These are phyloP conservation scores for Argyrosomus japonicus DNA, from an alignment of 2,113 vertebrate species.

Conservation along the genomic window DNA sequence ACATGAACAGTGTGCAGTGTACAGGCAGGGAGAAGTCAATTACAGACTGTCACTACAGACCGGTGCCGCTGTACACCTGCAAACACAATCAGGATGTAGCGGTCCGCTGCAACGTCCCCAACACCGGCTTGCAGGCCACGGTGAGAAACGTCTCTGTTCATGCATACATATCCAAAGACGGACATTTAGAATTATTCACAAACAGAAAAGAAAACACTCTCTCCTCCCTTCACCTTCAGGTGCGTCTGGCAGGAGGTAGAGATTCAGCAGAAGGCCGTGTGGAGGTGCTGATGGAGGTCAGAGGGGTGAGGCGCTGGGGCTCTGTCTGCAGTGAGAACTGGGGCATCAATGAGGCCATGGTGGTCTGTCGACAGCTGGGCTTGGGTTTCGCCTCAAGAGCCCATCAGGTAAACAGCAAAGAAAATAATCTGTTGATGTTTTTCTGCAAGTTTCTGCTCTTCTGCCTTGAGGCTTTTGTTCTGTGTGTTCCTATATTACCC, in stretches of 20 bases:
- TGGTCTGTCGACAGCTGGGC: slow-evolving; percentile 93
- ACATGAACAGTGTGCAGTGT: slow-evolving; percentile 92
- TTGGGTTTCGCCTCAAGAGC: slow-evolving; percentile 91
- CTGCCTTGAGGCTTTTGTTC: slow-evolving; percentile 20
- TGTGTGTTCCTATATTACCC: slow-evolving; percentile 17
- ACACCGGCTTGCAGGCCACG: slow-evolving; percentile 85
- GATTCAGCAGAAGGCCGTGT: slow-evolving; percentile 89
- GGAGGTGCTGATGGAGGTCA: slow-evolving; percentile 90
- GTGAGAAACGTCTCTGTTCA: slow-evolving; percentile 75
- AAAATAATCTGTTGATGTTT: background rate
- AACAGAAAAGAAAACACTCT: background rate
- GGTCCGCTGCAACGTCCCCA: slow-evolving; percentile 92
- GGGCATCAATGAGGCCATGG: slow-evolving; percentile 96
- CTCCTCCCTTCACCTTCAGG: slow-evolving; percentile 74
- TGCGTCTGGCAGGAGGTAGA: slow-evolving; percentile 92
- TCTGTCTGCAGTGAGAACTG: slow-evolving; percentile 93
- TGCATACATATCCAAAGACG: background rate
- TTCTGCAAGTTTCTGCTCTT: slow-evolving; percentile 6
- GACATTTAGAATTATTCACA: background rate
- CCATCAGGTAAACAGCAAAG: slow-evolving; percentile 76
- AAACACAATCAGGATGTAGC: slow-evolving; percentile 90
- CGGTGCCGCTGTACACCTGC: slow-evolving; percentile 84
- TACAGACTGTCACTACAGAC: slow-evolving; percentile 85
- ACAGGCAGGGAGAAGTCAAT: slow-evolving; percentile 87
- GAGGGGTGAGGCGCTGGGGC: slow-evolving; percentile 89